Evolutionary conservation across 1,140 invertebrate genomes (phyloP).

Genomic region (Camponotus vicinus): DNA sequence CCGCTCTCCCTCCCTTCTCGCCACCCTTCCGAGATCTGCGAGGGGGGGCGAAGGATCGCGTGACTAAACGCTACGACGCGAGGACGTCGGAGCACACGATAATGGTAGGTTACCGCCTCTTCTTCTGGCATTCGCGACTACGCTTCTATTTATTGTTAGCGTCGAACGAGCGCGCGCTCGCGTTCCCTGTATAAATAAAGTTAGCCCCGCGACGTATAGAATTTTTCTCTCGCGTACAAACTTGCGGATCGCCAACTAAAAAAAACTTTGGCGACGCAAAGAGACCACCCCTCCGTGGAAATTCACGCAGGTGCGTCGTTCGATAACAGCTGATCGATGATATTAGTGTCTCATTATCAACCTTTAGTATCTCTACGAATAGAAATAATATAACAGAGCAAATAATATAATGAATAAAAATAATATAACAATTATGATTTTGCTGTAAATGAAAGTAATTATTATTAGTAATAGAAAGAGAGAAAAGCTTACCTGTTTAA

Average conservation of each 20-base stretch:
- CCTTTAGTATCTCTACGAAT: no score
- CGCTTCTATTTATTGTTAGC: conserved; percentile 57
- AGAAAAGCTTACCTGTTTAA: no score
- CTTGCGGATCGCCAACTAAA: conserved; percentile 31
- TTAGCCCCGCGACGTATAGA: conserved; percentile 22
- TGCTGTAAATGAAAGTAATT: no score
- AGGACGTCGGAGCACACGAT: conserved; percentile 65
- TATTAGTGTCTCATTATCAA: not conserved
- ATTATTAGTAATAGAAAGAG: no score
- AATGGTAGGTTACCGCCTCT: conserved; percentile 58
- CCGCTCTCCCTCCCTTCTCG: not conserved
- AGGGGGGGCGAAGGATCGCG: conserved; percentile 52
- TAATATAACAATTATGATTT: no score
- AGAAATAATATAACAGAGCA: no score
- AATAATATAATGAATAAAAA: no score
- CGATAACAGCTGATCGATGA: not conserved
- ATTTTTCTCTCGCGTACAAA: conserved; percentile 24
- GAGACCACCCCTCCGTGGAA: conserved; percentile 24
- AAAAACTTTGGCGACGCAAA: conserved; percentile 9
- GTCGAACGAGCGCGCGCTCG: conserved; percentile 12
- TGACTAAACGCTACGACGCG: conserved; percentile 65
- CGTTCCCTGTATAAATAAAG: conserved; percentile 53
- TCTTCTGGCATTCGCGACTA: conserved; percentile 61
- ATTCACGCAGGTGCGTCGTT: conserved; percentile 36
- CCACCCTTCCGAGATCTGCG: conserved; percentile 27